Evolutionary conservation across 2,888 invertebrate genomes (phyloP).

Genomic region (Hoplodrina blanda): DNA sequence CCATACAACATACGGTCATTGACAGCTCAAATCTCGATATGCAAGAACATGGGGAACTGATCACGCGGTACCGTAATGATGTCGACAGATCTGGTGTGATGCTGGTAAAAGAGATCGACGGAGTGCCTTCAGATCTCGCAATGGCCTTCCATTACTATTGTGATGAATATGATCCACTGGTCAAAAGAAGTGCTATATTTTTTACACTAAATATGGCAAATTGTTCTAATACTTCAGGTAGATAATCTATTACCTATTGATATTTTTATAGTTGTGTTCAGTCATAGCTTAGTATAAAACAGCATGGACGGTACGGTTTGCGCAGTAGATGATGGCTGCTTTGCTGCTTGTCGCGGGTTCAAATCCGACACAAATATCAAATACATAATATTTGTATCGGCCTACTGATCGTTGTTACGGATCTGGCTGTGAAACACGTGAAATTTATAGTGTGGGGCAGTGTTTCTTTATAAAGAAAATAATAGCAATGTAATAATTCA

Average conservation of each 20-base stretch:
- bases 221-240: slow-evolving; percentile 76
- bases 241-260: background rate
- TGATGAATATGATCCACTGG: slow-evolving; percentile 86
- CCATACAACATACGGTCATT: slow-evolving; percentile 74
- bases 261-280: background rate
- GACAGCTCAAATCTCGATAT: slow-evolving; percentile 75
- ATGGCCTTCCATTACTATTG: slow-evolving; percentile 89
- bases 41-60: slow-evolving; percentile 78
- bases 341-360: no score
- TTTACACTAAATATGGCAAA: slow-evolving; percentile 83
- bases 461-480: no score
- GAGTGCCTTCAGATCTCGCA: slow-evolving; percentile 80
- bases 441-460: no score
- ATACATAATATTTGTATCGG: no score
- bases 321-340: no score
- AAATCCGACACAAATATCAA: no score
- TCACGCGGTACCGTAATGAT: slow-evolving; percentile 75
- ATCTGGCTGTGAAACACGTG: no score
- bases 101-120: slow-evolving; percentile 81
- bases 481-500: no score
- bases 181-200: slow-evolving; percentile 85
- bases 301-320: no score
- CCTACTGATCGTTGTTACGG: no score
- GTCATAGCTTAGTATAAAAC: background rate
- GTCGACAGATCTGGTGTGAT: slow-evolving; percentile 80